Conservation (phyloP, 64 coral and sea anemone species). For the Actinia equina region DNA sequence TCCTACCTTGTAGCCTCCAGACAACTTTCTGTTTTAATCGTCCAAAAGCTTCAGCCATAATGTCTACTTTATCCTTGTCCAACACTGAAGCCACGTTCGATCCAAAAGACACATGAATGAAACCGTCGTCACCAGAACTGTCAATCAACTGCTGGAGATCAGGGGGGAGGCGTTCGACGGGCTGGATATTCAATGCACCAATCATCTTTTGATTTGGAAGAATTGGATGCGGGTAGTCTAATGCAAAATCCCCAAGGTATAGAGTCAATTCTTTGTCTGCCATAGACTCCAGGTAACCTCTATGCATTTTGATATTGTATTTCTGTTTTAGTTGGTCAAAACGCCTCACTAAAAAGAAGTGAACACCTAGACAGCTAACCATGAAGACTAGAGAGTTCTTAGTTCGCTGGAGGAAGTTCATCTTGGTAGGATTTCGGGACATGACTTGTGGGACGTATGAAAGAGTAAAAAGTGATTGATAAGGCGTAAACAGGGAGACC, state of each 20-base stretch:
- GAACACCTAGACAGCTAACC: not conserved
- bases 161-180: slow-evolving; percentile 2
- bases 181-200: slow-evolving; percentile 4
- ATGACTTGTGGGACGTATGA: slow-evolving; percentile 36
- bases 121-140: slow-evolving; percentile 12
- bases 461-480: not conserved
- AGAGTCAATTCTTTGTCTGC: slow-evolving; percentile 27
- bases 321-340: slow-evolving; percentile 17
- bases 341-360: not conserved
- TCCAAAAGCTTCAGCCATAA: no score
- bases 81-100: not conserved
- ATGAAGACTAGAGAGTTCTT: slow-evolving; percentile 19
- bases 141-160: slow-evolving; percentile 38
- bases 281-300: not conserved
- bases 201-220: slow-evolving; percentile 31
- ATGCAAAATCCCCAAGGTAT: slow-evolving; percentile 33
- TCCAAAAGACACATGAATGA: slow-evolving; percentile 43
- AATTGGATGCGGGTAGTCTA: slow-evolving; percentile 59
- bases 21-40: no score
- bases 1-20: not conserved
- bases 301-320: slow-evolving; percentile 53
- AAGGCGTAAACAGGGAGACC: not conserved
- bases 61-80: no score
- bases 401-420: slow-evolving; percentile 52
- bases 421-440: slow-evolving; percentile 21